Base-by-base conservation (phyloP, 2,113 vertebrate genomes). In the Ifrita kowaldi region DNA sequence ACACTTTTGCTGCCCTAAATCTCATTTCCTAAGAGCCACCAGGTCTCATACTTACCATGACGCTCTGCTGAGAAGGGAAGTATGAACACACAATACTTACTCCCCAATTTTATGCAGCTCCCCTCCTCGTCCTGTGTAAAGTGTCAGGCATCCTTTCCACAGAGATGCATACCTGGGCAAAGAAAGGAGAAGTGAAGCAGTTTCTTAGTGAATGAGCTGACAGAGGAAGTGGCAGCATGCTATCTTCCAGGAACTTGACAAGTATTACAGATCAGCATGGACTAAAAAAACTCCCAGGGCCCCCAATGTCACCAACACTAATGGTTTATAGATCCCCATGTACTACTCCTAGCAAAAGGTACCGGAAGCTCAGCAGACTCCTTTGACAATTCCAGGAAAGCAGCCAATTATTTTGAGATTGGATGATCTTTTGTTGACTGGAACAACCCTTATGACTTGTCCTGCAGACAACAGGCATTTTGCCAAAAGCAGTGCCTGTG, bases 91-190 rank as follows among this genome's bases (percentile, higher is more conserved):
- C 67, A 84, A 96, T 98, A 99, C 99, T 99, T 97, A 99, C 99
- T 99, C 99, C 93, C 99, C 99, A 67, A 99, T 99, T 98, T 99
- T 99, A 94, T 99, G 99, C 80, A 99, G 98, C 92, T 99, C 99
- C 35, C 99, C 99, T 90, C 99, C 99, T 97, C 99, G 98, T 94
- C 99, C 99, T 32, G 99, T 99, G 97, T 99, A 99, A 69, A 99
- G 97, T 0, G 99, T 99, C 96, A 99, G 97, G 82, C 99, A 99
- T 50, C 99, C 99, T 98, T 99, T 99, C 99, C 99, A 99, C 80
- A 99, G 99, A 73, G 99, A 99, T 4, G 99, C 99, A 37, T 99
- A 99, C 41, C 99, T 99, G 92, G 33, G 30, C 77, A 80, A 82
- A 68, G 41, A 73, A 84, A 86, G 63, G 11, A 84, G 26, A 76